Conservation (phyloP, 2,113 vertebrate genomes). For the Chloropsis cyanopogon region DNA sequence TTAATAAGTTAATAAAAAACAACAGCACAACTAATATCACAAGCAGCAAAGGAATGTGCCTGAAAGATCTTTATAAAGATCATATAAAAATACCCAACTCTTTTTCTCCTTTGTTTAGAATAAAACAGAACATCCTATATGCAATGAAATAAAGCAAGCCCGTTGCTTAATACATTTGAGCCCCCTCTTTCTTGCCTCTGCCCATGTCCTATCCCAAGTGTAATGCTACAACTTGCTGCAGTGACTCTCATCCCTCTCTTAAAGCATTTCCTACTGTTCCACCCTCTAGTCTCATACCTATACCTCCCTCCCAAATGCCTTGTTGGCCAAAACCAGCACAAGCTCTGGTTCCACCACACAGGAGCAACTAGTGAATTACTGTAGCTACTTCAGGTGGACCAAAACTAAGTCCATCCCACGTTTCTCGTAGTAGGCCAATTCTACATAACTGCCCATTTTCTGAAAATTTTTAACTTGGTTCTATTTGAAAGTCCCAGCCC, state of each 20-base stretch:
- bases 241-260: background rate
- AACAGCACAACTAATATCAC: background rate
- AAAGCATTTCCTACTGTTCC: background rate
- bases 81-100: background rate
- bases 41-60: background rate
- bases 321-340: background rate
- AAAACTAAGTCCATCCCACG: background rate
- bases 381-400: background rate
- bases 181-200: background rate
- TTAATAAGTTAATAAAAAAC: constrained; percentile 42
- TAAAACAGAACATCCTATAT: background rate
- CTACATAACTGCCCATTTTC: background rate
- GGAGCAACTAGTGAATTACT: background rate
- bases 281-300: background rate
- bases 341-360: background rate
- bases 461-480: background rate
- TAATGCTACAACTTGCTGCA: background rate
- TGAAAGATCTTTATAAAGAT: background rate
- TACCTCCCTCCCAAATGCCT: background rate
- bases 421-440: accelerated
- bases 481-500: background rate
- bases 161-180: background rate
- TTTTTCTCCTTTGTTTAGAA: background rate
- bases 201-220: background rate
- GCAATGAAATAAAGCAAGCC: background rate